Evolutionary conservation across 2,113 vertebrate genomes (phyloP).

Genomic region (Excalfactoria chinensis): DNA sequence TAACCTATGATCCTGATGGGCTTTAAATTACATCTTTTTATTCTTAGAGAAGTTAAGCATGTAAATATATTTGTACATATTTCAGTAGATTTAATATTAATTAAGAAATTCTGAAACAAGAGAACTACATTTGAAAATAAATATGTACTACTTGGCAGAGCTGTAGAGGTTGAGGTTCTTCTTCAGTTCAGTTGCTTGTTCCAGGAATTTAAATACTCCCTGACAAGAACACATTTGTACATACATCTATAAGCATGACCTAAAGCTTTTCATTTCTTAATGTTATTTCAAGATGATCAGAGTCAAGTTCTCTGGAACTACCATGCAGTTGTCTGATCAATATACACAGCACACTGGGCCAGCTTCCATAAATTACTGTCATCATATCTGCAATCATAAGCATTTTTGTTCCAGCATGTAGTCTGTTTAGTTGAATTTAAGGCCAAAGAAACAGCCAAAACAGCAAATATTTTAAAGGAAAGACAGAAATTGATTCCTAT

Average conservation of each 20-base stretch:
- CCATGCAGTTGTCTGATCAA: not conserved
- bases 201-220: not conserved
- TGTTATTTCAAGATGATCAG: not conserved
- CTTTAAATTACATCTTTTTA: not conserved
- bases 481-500: not conserved
- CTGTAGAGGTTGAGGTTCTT: not conserved
- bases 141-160: not conserved
- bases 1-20: not conserved
- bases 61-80: not conserved
- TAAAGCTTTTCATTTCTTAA: not conserved
- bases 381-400: constrained; percentile 20
- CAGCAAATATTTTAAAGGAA: not conserved
- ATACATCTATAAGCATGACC: not conserved
- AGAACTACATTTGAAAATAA: not conserved
- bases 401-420: not conserved
- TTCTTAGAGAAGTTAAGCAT: not conserved
- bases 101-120: not conserved
- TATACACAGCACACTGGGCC: not conserved
- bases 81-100: not conserved
- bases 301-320: not conserved
- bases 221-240: not conserved
- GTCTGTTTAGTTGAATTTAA: not conserved
- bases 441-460: not conserved
- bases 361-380: not conserved
- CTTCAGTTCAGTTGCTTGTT: not conserved